Evolutionary conservation across 2,797 vertebrate genomes (phyloP).

Genomic region (Muscicapa comitata): DNA sequence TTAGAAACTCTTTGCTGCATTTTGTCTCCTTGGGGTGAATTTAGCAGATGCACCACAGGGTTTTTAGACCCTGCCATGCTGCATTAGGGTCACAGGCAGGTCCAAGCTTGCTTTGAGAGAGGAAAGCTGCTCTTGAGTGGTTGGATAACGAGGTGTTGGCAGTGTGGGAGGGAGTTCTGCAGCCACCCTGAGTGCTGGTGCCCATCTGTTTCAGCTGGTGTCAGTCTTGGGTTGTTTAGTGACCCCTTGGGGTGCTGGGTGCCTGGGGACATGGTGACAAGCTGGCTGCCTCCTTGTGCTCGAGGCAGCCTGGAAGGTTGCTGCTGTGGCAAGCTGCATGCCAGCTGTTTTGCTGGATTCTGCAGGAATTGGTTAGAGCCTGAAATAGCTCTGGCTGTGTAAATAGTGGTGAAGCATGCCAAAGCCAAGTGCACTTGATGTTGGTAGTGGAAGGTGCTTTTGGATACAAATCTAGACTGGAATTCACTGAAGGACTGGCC

Average conservation of each 20-base stretch:
- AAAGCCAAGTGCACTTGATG: not conserved
- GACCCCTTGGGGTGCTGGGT: not conserved
- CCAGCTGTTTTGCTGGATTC: not conserved
- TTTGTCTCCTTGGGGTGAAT: not conserved
- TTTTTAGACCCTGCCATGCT: not conserved
- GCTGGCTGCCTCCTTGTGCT: not conserved
- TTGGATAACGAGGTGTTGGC: not conserved
- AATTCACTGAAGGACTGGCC: not conserved
- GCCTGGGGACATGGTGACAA: not conserved
- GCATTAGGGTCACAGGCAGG: not conserved
- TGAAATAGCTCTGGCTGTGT: not conserved
- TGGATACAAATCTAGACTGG: not conserved
- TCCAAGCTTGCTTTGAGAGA: not conserved
- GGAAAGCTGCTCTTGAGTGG: not conserved
- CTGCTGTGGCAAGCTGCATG: not conserved
- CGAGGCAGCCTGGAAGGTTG: not conserved
- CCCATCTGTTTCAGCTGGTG: not conserved
- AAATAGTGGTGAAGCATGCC: not conserved
- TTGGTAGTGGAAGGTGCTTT: not conserved
- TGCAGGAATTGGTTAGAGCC: not conserved
- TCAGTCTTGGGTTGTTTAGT: not conserved
- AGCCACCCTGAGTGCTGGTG: not conserved
- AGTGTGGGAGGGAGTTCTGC: not conserved
- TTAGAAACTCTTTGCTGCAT: not conserved
- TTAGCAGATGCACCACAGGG: not conserved